Conservation (phyloP, 2,797 vertebrate genomes). For the Betta splendens region DNA sequence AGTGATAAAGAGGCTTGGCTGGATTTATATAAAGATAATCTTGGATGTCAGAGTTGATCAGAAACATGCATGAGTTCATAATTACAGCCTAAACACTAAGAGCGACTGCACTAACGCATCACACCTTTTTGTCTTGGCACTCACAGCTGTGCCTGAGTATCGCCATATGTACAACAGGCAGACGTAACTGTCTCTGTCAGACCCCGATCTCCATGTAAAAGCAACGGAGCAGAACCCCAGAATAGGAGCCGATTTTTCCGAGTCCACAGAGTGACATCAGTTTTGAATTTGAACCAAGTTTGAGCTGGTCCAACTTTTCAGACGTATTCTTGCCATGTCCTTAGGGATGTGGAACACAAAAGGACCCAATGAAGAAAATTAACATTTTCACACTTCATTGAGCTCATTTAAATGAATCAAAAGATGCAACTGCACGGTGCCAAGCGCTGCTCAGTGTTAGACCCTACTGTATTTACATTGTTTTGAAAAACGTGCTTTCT, state of each 20-base stretch:
- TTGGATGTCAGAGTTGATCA: conserved; percentile 60
- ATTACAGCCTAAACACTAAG: conserved; percentile 40
- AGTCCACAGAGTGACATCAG: conserved; percentile 49
- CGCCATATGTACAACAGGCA: conserved; percentile 1
- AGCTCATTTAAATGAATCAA: conserved; percentile 75
- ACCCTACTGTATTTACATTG: conserved; percentile 34
- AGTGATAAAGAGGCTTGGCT: conserved; percentile 68
- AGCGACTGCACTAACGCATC: neutral
- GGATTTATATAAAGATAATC: conserved; percentile 70
- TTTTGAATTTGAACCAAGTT: conserved; percentile 55
- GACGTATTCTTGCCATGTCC: conserved; percentile 66
- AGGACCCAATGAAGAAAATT: conserved; percentile 73
- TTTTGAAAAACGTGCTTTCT: conserved; percentile 20
- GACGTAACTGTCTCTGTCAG: conserved; percentile 10
- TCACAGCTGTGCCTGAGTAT: neutral
- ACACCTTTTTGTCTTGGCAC: neutral
- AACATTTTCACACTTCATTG: conserved; percentile 76
- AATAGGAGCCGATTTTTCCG: conserved; percentile 25
- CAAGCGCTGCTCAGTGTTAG: conserved; percentile 25
- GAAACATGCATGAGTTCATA: conserved; percentile 54
- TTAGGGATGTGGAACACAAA: conserved; percentile 67
- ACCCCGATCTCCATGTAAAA: conserved; percentile 1
- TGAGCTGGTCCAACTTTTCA: conserved; percentile 56
- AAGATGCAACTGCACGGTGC: conserved; percentile 66
- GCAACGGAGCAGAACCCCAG: conserved; percentile 34